These are phyloP conservation scores for Sphinx pinastri DNA, from an alignment of 2,888 invertebrate genomes.

Conservation along the genomic window DNA sequence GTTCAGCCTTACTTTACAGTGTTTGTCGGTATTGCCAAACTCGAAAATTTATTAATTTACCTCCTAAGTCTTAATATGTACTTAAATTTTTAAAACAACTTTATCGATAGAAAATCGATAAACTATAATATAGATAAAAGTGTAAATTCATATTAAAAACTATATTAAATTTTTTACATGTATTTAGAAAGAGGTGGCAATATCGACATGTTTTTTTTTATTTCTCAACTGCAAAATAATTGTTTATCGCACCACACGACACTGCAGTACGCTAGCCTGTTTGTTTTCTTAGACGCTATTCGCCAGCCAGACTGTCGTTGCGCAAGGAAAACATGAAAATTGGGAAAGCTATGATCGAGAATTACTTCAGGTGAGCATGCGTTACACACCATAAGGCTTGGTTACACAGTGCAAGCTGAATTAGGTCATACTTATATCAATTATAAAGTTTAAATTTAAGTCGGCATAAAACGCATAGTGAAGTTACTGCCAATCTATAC, in stretches of 20 bases:
- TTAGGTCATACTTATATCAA: background rate
- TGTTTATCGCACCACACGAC: slow-evolving; percentile 39
- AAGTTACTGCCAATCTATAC: no score
- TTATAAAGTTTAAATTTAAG: background rate
- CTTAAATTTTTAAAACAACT: no score
- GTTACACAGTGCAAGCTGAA: background rate
- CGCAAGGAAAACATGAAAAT: slow-evolving; percentile 92
- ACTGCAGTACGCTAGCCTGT: slow-evolving; percentile 68
- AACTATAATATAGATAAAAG: no score
- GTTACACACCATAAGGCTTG: slow-evolving; percentile 22
- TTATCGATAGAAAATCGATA: no score
- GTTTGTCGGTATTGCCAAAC: slow-evolving; percentile 1
- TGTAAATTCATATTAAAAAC: no score
- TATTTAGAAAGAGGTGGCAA: slow-evolving; percentile 15
- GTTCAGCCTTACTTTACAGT: slow-evolving; percentile 6
- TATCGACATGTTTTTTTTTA: slow-evolving; percentile 10
- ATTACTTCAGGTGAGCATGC: slow-evolving; percentile 89
- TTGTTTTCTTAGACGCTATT: slow-evolving; percentile 90
- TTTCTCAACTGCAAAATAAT: slow-evolving; percentile 3
- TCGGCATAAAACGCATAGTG: background rate
- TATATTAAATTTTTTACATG: background rate
- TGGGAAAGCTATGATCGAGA: slow-evolving; percentile 90
- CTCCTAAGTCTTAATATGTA: no score
- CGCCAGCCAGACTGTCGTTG: slow-evolving; percentile 91
- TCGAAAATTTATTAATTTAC: background rate